Evolutionary conservation across 2,113 vertebrate species (phyloP), one percentile per base, ranked within the genome.

Genomic region (Murina feae): DNA sequence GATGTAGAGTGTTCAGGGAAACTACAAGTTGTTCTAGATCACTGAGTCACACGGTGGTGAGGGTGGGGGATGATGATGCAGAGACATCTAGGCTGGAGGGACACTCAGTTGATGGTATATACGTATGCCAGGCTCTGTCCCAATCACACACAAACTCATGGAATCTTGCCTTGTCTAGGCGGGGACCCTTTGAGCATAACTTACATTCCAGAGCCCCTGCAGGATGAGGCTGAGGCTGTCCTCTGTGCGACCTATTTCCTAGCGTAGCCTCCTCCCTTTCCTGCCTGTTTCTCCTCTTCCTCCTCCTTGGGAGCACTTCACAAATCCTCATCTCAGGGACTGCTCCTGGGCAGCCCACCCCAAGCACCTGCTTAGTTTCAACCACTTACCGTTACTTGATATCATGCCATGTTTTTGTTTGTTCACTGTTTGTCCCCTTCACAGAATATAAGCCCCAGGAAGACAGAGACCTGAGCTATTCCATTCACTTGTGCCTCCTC

Each of bases 61-160:
- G 51, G 20, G 32, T 9, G 6, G 9, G 2, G 13, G 9, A 8
- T 2, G 23, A 12, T 2, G 71, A 16, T 10, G 1, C 51, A 47
- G 68, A 71, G 9, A 83, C 10, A 1, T 60, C 42, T 9, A 17
- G 65, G 37, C 42, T 75, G 58, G 14, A 74, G 63, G 51, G 63
- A 0, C 9, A 1, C 17, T 63, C 58, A 7, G 32, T 3, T n/a
- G 44, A 7, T 1, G 20, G 65, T 49, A 42, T 28, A 6, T 10
- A 0, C 2, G 17, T 2, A 23, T 32, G 39, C 44, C 82, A 14
- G 39, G 35, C 18, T n/a, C 28, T 25, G 4, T 44, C 37, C 39
- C 75, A n/a, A 86, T 60, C 23, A 23, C 51, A 0, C 3, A 42
- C 18, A 28, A 53, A 53, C 21, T 47, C 65, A 25, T 1, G 32